Conservation (phyloP, 2,113 vertebrate genomes). For the Tachycineta bicolor region DNA sequence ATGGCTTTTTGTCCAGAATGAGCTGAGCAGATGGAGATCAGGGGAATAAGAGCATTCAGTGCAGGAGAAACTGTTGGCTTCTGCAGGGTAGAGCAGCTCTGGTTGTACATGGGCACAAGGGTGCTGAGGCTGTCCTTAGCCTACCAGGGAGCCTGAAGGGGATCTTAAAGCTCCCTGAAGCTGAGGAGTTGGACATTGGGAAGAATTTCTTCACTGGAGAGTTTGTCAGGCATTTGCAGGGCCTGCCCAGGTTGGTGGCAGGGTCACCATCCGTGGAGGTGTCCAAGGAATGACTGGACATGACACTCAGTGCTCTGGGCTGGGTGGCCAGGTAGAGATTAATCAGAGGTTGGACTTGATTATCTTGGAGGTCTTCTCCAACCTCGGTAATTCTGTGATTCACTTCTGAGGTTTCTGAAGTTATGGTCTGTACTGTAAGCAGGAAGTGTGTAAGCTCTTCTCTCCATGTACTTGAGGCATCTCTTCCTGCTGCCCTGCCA, state of each 20-base stretch:
- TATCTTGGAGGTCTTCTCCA: not conserved
- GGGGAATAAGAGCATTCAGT: not conserved
- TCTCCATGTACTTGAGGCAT: not conserved
- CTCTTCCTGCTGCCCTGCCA: not conserved
- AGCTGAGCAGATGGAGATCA: not conserved
- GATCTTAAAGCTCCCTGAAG: not conserved
- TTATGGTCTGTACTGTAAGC: not conserved
- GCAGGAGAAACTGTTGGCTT: not conserved
- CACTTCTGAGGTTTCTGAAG: not conserved
- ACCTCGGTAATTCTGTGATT: not conserved
- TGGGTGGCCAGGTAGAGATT: not conserved
- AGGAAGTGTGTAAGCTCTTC: not conserved
- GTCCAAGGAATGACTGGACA: rapidly evolving
- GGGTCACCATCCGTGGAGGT: not conserved
- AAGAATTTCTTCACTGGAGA: not conserved
- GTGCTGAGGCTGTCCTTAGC: not conserved
- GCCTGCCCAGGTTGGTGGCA: not conserved
- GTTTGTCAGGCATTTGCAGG: not conserved
- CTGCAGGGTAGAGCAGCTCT: not conserved
- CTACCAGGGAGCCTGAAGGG: not conserved
- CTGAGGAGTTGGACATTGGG: not conserved
- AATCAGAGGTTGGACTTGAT: not conserved
- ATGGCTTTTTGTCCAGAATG: not conserved
- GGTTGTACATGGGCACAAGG: rapidly evolving
- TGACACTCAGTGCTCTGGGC: not conserved